Evolutionary conservation across 2,888 invertebrate genomes (phyloP), one percentile per base, ranked within the genome.

Genomic region (Drosophila nigricruria): DNA sequence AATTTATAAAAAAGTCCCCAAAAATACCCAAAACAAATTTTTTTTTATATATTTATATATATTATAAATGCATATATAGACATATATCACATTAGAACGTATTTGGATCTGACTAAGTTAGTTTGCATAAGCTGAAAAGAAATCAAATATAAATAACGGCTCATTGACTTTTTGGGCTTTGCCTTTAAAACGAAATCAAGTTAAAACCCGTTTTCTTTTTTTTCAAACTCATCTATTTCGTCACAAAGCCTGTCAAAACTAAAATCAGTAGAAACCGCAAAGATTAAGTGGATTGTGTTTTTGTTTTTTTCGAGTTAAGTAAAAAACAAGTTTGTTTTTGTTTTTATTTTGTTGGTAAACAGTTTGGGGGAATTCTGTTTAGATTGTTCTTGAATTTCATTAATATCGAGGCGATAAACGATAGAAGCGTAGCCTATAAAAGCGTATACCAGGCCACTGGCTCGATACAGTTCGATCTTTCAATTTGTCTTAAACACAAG

Each of bases 371-470:
- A 79, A 67, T 74, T 82, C 70, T 81, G 34, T 18, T 27, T 40
- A 70, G 76, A 82, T 74, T 71, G 82, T 82, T 87, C 85, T 83
- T 87, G 83, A 87, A 83, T 82, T 71, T 74, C 82, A 87, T 87
- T 83, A 87, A 76, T 76, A 73, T 54, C 42, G n/a, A 66, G 45
- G 47, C 82, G 84, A 72, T 84, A 83, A 83, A 71, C 57, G 75
- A 27, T 42, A 43, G 68, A 56, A 54, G 5, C 45, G 16, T 8
- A 34, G 47, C 32, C 54, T 87, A 84, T 84, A 84, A 77, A 84
- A 88, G 73, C 65, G 6, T 40, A 30, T 14, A 40, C 27, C n/a
- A 12, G 16, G 5, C 32, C 16, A 30, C n/a, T 34, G 6, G 10
- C 54, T 12, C 5, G 16, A 47, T 63, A 82, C 83, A 83, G 88